A percentile compares a stretch with the other conserved stretches of the same genome.
Conservation (phyloP, 2,113 vertebrate species). For the Ranitomeya variabilis region DNA sequence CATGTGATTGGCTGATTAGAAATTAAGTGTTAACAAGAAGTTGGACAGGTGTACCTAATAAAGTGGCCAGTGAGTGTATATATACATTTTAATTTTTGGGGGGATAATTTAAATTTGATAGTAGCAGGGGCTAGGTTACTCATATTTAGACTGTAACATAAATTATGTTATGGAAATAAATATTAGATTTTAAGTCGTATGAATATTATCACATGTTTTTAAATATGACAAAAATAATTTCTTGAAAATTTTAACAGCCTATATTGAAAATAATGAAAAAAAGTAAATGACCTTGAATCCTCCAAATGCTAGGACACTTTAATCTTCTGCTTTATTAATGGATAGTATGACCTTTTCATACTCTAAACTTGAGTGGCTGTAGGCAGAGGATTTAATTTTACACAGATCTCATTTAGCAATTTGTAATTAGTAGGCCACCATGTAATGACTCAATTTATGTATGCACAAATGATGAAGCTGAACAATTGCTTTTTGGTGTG, state of each 20-base stretch:
- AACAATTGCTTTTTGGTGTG: conserved; percentile 61
- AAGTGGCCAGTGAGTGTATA: too few relatives aligned
- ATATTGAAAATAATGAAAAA: not conserved
- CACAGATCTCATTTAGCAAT: conserved; percentile 62
- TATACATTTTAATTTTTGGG: too few relatives aligned
- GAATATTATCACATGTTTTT: not conserved
- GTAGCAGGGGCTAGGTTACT: not conserved
- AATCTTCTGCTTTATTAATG: conserved; percentile 60
- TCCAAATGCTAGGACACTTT: conserved; percentile 43
- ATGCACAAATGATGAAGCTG: conserved; percentile 64
- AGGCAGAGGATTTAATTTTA: conserved; percentile 59
- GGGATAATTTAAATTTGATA: not conserved
- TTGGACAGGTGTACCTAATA: too few relatives aligned
- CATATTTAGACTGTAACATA: not conserved
- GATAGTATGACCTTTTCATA: conserved; percentile 66
- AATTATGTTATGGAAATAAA: not conserved
- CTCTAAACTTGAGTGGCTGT: conserved; percentile 56
- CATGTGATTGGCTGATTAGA: too few relatives aligned
- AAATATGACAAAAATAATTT: not conserved
- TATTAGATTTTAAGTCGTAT: not conserved
- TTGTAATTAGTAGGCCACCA: conserved; percentile 66
- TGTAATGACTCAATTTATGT: conserved; percentile 66
- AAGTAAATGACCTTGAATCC: conserved; percentile 58
- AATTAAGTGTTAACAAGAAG: too few relatives aligned
- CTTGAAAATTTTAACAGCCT: not conserved